A percentile compares a stretch with the other conserved stretches of the same genome.
Conservation (phyloP, 2,888 invertebrate species). For the Chorisops tibialis region DNA sequence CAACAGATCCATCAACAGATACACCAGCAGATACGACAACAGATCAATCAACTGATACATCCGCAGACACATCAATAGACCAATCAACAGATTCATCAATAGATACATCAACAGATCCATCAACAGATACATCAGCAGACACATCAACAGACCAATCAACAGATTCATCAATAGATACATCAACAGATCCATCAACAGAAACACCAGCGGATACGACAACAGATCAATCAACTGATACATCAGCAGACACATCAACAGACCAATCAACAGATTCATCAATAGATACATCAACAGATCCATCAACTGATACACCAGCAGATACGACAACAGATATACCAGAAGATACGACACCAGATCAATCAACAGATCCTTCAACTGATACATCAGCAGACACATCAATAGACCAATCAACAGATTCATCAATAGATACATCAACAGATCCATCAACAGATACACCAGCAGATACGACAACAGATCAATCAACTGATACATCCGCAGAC, state of each 20-base stretch:
- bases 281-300: neutral
- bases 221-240: neutral
- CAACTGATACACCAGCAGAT: neutral
- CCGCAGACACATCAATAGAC: neutral
- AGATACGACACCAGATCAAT: too few relatives aligned
- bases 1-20: neutral
- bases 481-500: neutral
- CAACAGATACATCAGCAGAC: neutral
- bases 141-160: neutral
- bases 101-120: neutral
- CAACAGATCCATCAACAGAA: neutral
- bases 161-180: neutral
- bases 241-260: neutral
- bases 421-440: neutral
- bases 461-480: neutral
- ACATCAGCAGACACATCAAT: neutral
- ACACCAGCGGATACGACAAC: neutral
- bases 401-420: neutral
- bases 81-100: neutral
- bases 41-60: neutral
- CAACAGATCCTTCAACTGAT: neutral
- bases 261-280: neutral
- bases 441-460: neutral
- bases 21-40: neutral
- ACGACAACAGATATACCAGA: neutral